Evolutionary conservation across 2,797 vertebrate genomes (phyloP).

Genomic region (Malurus splendens): DNA sequence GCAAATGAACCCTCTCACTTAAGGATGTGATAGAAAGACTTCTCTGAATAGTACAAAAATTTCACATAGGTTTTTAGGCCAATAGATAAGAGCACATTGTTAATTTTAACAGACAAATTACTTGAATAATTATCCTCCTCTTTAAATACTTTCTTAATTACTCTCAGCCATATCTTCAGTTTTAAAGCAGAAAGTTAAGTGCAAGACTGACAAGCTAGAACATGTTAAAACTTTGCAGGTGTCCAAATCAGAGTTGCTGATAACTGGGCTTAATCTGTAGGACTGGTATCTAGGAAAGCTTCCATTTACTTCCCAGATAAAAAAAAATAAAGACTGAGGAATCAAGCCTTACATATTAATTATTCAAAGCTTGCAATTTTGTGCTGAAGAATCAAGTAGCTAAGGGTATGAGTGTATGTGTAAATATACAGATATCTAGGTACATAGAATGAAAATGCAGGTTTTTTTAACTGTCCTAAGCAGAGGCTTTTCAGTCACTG

Average conservation of each 20-base stretch:
- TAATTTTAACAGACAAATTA: constrained; percentile 48
- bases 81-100: constrained; percentile 22
- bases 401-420: background rate
- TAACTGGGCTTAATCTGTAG: background rate
- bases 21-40: background rate
- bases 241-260: background rate
- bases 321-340: background rate
- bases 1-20: constrained; percentile 11
- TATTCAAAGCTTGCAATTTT: background rate
- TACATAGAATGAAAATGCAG: background rate
- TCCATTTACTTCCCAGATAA: background rate
- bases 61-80: background rate
- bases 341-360: background rate
- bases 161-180: background rate
- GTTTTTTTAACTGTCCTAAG: background rate
- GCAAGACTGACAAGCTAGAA: background rate
- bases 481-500: background rate
- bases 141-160: constrained; percentile 41
- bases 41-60: background rate
- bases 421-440: background rate
- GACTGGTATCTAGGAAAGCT: background rate
- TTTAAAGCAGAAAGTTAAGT: constrained; percentile 5
- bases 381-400: background rate
- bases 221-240: constrained; percentile 5
- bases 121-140: constrained; percentile 22